A percentile compares a stretch with the other conserved stretches of the same genome.
Conservation (phyloP, 2,888 invertebrate genomes). For the Sialis lutaria region DNA sequence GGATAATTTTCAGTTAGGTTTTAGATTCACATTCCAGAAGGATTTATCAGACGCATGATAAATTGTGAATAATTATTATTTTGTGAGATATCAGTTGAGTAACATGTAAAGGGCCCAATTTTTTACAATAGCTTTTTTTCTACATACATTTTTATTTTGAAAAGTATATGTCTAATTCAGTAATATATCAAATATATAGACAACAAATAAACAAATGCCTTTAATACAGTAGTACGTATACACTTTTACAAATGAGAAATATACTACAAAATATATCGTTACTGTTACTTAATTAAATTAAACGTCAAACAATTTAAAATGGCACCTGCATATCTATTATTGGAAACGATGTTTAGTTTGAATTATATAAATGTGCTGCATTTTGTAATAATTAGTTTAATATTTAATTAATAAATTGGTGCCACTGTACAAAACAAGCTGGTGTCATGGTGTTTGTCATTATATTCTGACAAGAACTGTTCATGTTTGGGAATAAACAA, state of each 20-base stretch:
- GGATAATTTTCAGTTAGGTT: background rate
- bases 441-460: too few species aligned
- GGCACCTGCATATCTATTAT: too few species aligned
- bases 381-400: too few species aligned
- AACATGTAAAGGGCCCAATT: background rate
- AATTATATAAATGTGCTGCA: too few species aligned
- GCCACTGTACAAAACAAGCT: too few species aligned
- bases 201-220: slow-evolving; percentile 30
- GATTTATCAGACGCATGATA: background rate
- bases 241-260: slow-evolving; percentile 23
- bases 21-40: background rate
- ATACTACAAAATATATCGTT: slow-evolving; percentile 2
- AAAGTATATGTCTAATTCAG: background rate
- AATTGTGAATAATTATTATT: background rate
- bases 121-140: background rate
- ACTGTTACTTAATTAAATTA: background rate
- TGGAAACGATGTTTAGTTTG: too few species aligned
- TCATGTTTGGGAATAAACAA: background rate
- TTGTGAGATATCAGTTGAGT: background rate
- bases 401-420: too few species aligned
- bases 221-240: slow-evolving; percentile 28
- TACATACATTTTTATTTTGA: too few species aligned
- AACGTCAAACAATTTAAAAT: too few species aligned
- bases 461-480: too few species aligned
- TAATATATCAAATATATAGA: slow-evolving; percentile 12